Percentiles rank a stretch among this genome's conserved stretches.
Conservation (phyloP, 1,140 invertebrate genomes). For the Diachasmimorpha longicaudata region DNA sequence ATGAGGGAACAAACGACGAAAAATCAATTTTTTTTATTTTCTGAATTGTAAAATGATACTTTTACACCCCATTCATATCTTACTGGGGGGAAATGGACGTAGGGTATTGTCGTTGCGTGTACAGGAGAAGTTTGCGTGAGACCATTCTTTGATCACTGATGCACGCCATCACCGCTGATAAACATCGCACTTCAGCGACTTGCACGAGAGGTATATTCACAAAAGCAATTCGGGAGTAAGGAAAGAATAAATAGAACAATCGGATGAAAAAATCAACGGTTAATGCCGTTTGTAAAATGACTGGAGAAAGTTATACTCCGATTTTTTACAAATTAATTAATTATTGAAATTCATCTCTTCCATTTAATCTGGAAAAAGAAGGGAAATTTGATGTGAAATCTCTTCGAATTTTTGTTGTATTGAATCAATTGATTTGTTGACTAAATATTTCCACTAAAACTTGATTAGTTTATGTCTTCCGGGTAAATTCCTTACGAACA, state of each 20-base stretch:
- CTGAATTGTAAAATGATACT: background rate
- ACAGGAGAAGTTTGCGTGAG: constrained; percentile 16
- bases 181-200: background rate
- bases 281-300: no score
- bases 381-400: background rate
- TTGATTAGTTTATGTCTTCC: no score
- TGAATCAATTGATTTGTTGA: no score
- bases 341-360: no score
- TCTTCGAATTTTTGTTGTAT: no score
- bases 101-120: constrained; percentile 11
- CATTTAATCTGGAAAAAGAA: no score
- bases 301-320: no score
- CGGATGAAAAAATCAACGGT: no score
- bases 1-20: background rate
- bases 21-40: background rate
- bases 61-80: constrained; percentile 2
- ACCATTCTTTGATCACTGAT: constrained; percentile 19
- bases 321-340: no score
- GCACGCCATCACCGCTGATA: constrained; percentile 11
- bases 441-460: no score
- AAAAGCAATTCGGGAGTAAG: background rate
- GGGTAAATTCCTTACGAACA: no score
- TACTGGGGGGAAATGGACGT: background rate
- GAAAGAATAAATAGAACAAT: background rate
- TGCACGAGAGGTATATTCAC: background rate